These are phyloP conservation scores for Lutraria rhynchaena DNA, from an alignment of 1,140 invertebrate species.

Conservation along the genomic window DNA sequence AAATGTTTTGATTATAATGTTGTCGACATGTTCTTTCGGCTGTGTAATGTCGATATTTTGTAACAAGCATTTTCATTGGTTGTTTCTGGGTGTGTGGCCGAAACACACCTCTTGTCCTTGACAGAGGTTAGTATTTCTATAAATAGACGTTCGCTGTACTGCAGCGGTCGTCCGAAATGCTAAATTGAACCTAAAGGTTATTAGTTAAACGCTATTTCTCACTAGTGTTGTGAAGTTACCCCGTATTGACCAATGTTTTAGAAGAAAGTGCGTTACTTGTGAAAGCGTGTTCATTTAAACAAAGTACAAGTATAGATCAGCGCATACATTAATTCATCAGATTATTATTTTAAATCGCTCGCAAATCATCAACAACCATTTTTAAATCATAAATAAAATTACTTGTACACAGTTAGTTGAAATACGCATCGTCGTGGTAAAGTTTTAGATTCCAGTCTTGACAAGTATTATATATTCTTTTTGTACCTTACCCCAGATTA, in stretches of 20 bases:
- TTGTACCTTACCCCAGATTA: too few relatives aligned
- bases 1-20: not conserved
- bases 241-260: not conserved
- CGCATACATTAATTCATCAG: too few relatives aligned
- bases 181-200: not conserved
- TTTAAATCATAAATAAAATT: too few relatives aligned
- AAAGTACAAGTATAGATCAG: not conserved
- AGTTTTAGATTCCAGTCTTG: too few relatives aligned
- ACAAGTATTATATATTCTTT: too few relatives aligned
- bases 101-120: slow-evolving; percentile 51
- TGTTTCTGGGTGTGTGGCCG: slow-evolving; percentile 57
- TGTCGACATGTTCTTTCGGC: not conserved
- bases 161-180: not conserved
- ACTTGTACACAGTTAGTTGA: too few relatives aligned
- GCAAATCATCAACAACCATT: too few relatives aligned
- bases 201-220: not conserved
- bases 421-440: too few relatives aligned
- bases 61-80: slow-evolving; percentile 49
- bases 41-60: not conserved
- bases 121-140: not conserved
- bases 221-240: not conserved
- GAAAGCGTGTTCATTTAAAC: not conserved
- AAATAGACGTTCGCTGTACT: not conserved
- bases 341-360: too few relatives aligned
- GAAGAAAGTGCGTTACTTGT: not conserved